Evolutionary conservation across 2,113 vertebrate species (phyloP).

Genomic region (Pangasianodon hypophthalmus): DNA sequence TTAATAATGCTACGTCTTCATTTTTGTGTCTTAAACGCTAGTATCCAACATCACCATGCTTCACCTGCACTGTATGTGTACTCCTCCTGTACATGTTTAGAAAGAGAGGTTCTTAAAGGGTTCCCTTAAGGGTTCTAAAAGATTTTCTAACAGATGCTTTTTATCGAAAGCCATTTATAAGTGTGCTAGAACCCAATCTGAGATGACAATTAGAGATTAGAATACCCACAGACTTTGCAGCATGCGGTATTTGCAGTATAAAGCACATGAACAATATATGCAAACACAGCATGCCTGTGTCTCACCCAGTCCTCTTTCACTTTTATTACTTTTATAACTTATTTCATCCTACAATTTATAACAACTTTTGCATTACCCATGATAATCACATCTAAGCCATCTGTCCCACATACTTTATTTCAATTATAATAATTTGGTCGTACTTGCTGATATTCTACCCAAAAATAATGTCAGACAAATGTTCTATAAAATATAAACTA

Average conservation of each 20-base stretch:
- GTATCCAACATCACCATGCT: not conserved
- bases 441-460: not conserved
- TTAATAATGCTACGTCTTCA: not conserved
- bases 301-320: not conserved
- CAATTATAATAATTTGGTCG: not conserved
- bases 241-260: not conserved
- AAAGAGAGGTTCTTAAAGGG: not conserved
- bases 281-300: not conserved
- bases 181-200: not conserved
- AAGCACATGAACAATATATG: not conserved
- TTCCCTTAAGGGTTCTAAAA: not conserved
- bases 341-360: not conserved
- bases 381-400: not conserved
- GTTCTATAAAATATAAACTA: not conserved
- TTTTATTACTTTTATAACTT: not conserved
- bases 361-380: not conserved
- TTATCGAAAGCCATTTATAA: not conserved
- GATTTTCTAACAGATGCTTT: not conserved
- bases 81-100: not conserved
- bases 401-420: not conserved
- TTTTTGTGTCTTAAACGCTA: not conserved
- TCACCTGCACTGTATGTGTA: not conserved
- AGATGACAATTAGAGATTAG: constrained; percentile 20
- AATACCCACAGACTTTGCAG: constrained; percentile 16
- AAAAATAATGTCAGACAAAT: not conserved